Percentiles rank a stretch among this genome's conserved stretches.
phyloP scores from a whole-genome alignment of 2,888 invertebrate species.

The Crossocerus cetratus region DNA sequence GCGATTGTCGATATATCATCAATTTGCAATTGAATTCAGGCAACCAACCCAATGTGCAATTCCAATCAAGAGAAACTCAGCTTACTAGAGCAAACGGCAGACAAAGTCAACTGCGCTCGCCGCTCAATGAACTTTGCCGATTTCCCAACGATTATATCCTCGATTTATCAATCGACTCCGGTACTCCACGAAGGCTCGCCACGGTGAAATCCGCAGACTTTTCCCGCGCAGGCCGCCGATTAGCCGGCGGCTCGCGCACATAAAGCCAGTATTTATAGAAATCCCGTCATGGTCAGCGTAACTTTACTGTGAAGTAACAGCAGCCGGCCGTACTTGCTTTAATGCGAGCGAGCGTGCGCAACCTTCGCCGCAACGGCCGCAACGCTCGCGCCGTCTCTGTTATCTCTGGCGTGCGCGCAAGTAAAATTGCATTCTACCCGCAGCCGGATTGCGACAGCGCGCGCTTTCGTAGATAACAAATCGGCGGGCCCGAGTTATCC shows the following conservation, averaged over 20 bases:
- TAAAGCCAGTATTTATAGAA: constrained; percentile 44
- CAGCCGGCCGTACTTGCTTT: constrained; percentile 35
- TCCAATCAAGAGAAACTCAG: background rate
- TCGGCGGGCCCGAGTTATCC: background rate
- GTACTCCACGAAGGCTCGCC: too few relatives aligned
- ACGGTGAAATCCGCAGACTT: constrained; percentile 1
- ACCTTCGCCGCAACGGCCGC: constrained; percentile 37
- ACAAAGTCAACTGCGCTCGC: too few relatives aligned
- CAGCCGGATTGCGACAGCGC: too few relatives aligned
- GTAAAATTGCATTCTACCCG: constrained; percentile 23
- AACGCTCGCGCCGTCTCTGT: constrained; percentile 4
- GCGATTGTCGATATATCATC: too few relatives aligned
- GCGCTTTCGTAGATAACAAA: constrained; percentile 20
- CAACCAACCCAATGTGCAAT: too few relatives aligned
- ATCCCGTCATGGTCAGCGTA: constrained; percentile 37
- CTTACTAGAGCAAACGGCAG: too few relatives aligned
- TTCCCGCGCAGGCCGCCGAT: constrained; percentile 29
- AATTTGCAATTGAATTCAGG: too few relatives aligned
- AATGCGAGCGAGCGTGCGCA: constrained; percentile 35
- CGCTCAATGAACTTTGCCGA: too few relatives aligned
- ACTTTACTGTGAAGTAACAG: constrained; percentile 43
- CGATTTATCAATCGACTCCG: too few relatives aligned
- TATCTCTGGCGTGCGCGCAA: constrained; percentile 33
- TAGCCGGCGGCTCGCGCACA: constrained; percentile 9
- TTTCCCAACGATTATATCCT: too few relatives aligned